phyloP scores from a whole-genome alignment of 2,888 invertebrate genomes.

The Sialis lutaria region DNA sequence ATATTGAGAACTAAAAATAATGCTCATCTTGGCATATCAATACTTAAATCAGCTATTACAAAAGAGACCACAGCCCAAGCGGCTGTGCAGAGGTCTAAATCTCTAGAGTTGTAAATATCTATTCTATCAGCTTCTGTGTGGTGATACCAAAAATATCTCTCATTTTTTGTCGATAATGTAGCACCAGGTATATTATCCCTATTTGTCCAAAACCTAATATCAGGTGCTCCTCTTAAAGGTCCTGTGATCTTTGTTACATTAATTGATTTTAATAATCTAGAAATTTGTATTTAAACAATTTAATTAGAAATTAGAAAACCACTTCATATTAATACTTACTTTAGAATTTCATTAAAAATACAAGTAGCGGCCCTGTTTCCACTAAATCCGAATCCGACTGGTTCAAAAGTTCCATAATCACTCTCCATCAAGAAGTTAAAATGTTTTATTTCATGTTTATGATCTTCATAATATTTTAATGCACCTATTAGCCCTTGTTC shows the following conservation, averaged over 20 bases:
- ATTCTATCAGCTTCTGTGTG: conserved; percentile 67
- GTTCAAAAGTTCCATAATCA: conserved; percentile 64
- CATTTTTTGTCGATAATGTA: conserved; percentile 45
- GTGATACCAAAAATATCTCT: conserved; percentile 59
- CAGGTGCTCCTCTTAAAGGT: conserved; percentile 42
- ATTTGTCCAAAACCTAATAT: conserved; percentile 41
- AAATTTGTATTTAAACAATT: conserved; percentile 7
- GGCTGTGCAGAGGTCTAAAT: conserved; percentile 55
- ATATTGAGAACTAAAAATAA: background rate
- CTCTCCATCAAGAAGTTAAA: conserved; percentile 62
- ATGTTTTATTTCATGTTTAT: background rate
- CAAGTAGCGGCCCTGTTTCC: conserved; percentile 43
- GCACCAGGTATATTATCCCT: conserved; percentile 56
- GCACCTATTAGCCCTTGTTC: conserved; percentile 56
- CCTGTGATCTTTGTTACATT: conserved; percentile 42
- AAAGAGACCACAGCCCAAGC: conserved; percentile 64
- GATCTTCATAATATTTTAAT: conserved; percentile 31
- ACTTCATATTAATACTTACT: conserved; percentile 21
- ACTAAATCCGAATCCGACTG: conserved; percentile 47
- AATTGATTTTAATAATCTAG: conserved; percentile 40
- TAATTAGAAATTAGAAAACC: conserved; percentile 10
- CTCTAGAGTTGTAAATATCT: conserved; percentile 49
- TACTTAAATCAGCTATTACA: conserved; percentile 57
- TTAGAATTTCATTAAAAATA: conserved; percentile 47
- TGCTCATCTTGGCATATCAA: conserved; percentile 38